Base-by-base conservation (phyloP, 2,113 vertebrate species). In the Taxidea taxus region DNA sequence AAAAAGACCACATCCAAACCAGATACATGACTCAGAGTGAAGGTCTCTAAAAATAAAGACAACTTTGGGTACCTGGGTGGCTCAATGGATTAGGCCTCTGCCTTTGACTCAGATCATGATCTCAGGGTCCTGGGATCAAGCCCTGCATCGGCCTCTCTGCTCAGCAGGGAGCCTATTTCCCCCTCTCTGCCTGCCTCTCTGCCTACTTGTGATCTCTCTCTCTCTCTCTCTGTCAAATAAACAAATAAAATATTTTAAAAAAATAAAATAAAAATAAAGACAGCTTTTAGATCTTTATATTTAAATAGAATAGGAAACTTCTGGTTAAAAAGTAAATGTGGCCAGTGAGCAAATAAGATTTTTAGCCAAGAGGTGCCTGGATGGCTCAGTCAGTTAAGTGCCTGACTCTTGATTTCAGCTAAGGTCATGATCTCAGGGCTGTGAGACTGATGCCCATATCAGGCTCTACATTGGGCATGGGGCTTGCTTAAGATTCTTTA, bases 231-330 rank as follows among this genome's bases (percentile, higher is more conserved):
- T 51, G 51, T 54, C 51, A 54, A 54, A 54, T 54, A 54, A 18
- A 54, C 18, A 54, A 54, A 54, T 18, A 54, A 54, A 54, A 54
- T 18, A 15, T 54, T 54, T n/a, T n/a, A n/a, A 18, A 54, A 54
- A 51, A 54, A 54, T 54, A 54, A 54, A 18, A 54, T 68, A 80
- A 94, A 66, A 88, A 88, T 44, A 94, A 94, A 89, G 49, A n/a
- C 42, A 95, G 83, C 18, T 84, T 86, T 94, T 84, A 85, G 13
- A 56, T 92, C 68, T 87, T 97, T 77, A 47, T 64, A 44, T 87
- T 70, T 95, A 84, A 95, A 89, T 49, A 92, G 37, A 93, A n/a
- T 14, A 95, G 11, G 49, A 95, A 90, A 91, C 3, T 94, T 96
- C 34, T 72, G 4, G 21, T 86, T 58, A 74, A 78, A 84, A 34